A percentile compares a stretch with the other conserved stretches of the same genome.
Evolutionary conservation across 2,888 invertebrate species (phyloP).

Genomic region (Melinaea menophilus): DNA sequence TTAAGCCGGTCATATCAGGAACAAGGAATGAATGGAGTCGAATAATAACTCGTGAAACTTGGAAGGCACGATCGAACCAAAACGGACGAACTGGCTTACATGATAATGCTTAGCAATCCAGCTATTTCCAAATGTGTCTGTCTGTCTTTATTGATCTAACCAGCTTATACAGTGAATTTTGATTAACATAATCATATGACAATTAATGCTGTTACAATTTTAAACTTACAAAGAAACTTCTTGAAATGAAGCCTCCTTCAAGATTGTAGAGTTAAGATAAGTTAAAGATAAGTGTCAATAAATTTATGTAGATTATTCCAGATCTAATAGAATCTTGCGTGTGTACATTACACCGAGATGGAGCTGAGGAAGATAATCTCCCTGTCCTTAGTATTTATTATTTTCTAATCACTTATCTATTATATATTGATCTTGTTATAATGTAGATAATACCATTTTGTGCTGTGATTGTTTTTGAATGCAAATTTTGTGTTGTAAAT

Average conservation of each 20-base stretch:
- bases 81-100: slow-evolving; percentile 40
- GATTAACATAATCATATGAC: too few relatives aligned
- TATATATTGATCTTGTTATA: slow-evolving; percentile 65
- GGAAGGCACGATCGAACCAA: slow-evolving; percentile 47
- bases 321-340: slow-evolving; percentile 72
- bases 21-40: slow-evolving; percentile 38
- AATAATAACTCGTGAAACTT: slow-evolving; percentile 42
- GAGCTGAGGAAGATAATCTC: background rate
- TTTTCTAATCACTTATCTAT: slow-evolving; percentile 61
- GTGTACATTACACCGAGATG: slow-evolving; percentile 54
- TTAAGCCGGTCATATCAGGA: slow-evolving; percentile 45
- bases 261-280: slow-evolving; percentile 44
- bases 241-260: slow-evolving; percentile 13
- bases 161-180: too few relatives aligned
- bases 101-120: slow-evolving; percentile 26
- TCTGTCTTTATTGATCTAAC: too few relatives aligned
- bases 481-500: slow-evolving; percentile 63
- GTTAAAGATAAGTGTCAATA: slow-evolving; percentile 59
- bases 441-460: slow-evolving; percentile 57
- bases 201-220: too few relatives aligned
- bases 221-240: background rate
- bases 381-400: slow-evolving; percentile 54
- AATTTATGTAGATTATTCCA: slow-evolving; percentile 64
- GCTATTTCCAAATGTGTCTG: background rate
- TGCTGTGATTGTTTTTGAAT: slow-evolving; percentile 63